phyloP scores from a whole-genome alignment of 2,113 vertebrate genomes.

The Pogona vitticeps region DNA sequence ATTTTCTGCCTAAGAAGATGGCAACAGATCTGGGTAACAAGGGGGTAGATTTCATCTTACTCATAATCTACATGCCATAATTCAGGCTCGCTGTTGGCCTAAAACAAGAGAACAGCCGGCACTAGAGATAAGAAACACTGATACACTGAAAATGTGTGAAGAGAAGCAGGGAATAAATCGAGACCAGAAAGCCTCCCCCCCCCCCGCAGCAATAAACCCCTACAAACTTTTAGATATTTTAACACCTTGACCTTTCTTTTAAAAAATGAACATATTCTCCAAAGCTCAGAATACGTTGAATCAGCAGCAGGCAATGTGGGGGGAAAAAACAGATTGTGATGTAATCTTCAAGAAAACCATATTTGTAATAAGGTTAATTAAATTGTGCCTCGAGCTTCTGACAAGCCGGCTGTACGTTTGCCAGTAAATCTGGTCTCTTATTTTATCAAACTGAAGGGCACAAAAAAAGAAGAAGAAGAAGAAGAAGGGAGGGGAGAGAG shows the following conservation, averaged over 20 bases:
- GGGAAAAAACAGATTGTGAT: conserved; percentile 71
- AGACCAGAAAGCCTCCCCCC: neutral
- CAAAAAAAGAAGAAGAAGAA: neutral
- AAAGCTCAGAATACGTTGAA: conserved; percentile 70
- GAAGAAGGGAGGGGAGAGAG: too few species aligned
- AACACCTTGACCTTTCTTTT: conserved; percentile 70
- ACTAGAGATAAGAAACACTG: neutral
- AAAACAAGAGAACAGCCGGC: neutral
- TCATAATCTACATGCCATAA: neutral
- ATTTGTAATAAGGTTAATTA: conserved; percentile 82
- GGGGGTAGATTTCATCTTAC: neutral
- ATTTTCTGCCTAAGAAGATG: neutral
- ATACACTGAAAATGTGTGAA: conserved; percentile 10
- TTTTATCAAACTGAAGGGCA: conserved; percentile 73
- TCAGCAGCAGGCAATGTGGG: conserved; percentile 60
- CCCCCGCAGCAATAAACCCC: neutral
- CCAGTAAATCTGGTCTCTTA: conserved; percentile 75
- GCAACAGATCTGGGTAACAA: neutral
- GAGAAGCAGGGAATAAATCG: conserved; percentile 17
- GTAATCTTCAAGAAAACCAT: conserved; percentile 77
- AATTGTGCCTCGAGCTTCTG: conserved; percentile 75
- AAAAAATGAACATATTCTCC: conserved; percentile 72
- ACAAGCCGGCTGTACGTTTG: conserved; percentile 71
- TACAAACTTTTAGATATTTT: conserved; percentile 62
- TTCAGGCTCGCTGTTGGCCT: neutral